Evolutionary conservation across 2,888 invertebrate species (phyloP).

Genomic region (Parnassius glacialis): DNA sequence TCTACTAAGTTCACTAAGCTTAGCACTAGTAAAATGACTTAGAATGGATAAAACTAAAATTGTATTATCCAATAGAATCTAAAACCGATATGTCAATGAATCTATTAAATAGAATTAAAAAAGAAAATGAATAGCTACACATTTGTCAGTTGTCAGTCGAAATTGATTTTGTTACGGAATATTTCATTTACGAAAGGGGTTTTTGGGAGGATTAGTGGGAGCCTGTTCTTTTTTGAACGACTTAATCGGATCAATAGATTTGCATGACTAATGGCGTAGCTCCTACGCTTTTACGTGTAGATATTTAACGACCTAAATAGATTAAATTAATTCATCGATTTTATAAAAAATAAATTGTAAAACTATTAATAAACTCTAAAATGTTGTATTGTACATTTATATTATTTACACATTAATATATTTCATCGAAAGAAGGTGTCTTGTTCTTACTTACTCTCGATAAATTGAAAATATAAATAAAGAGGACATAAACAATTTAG

Average conservation of each 20-base stretch:
- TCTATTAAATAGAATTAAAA: constrained; percentile 19
- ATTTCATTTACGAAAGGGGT: constrained; percentile 37
- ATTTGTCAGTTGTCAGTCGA: constrained; percentile 30
- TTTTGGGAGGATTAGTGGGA: constrained; percentile 43
- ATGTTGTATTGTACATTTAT: too few relatives aligned
- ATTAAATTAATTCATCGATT: too few relatives aligned
- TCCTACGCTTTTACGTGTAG: constrained; percentile 10
- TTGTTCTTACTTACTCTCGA: too few relatives aligned
- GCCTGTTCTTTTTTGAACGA: constrained; percentile 37
- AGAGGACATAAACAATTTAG: too few relatives aligned
- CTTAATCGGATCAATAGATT: constrained; percentile 37
- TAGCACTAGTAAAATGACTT: too few relatives aligned
- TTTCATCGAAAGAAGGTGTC: too few relatives aligned
- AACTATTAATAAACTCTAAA: too few relatives aligned
- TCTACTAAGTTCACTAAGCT: too few relatives aligned
- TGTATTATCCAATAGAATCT: not conserved
- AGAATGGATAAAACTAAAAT: too few relatives aligned
- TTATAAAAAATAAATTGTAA: too few relatives aligned
- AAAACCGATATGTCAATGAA: constrained; percentile 16
- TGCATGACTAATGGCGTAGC: constrained; percentile 25
- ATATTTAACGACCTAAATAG: constrained; percentile 12
- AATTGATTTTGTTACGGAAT: constrained; percentile 38
- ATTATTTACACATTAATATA: too few relatives aligned
- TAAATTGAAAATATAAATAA: too few relatives aligned
- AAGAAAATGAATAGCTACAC: constrained; percentile 25